A percentile compares a stretch with the other conserved stretches of the same genome.
Evolutionary conservation across 2,113 vertebrate species (phyloP).

Genomic region (Steatornis caripensis): DNA sequence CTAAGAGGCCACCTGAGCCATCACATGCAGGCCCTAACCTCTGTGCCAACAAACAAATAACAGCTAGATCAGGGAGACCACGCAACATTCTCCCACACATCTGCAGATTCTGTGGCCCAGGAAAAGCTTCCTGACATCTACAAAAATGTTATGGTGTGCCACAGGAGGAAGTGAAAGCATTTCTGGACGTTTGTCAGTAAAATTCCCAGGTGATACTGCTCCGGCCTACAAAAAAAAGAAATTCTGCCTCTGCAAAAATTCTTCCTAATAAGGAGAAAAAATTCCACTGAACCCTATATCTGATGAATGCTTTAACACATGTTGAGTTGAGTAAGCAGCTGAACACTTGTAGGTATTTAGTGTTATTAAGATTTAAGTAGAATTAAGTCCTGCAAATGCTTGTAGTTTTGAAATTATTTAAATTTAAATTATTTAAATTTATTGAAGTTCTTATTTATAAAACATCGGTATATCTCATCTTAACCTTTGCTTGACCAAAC

Average conservation of each 20-base stretch:
- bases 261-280: background rate
- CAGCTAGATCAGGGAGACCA: background rate
- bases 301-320: background rate
- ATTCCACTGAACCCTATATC: background rate
- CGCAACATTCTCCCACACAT: background rate
- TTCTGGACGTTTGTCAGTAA: background rate
- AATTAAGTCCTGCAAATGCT: background rate
- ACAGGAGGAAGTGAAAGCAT: too few relatives aligned
- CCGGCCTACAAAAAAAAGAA: background rate
- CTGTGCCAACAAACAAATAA: background rate
- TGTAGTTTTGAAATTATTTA: background rate
- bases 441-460: background rate
- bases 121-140: background rate
- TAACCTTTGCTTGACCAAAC: background rate
- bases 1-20: background rate
- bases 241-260: background rate
- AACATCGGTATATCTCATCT: background rate
- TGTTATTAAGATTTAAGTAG: background rate
- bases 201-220: background rate
- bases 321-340: background rate
- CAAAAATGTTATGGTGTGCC: background rate
- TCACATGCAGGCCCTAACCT: background rate
- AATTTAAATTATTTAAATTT: background rate
- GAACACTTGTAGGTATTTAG: background rate
- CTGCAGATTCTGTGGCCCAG: fast-evolving